Conservation (phyloP, 2,888 invertebrate genomes). For the Thereva unica region DNA sequence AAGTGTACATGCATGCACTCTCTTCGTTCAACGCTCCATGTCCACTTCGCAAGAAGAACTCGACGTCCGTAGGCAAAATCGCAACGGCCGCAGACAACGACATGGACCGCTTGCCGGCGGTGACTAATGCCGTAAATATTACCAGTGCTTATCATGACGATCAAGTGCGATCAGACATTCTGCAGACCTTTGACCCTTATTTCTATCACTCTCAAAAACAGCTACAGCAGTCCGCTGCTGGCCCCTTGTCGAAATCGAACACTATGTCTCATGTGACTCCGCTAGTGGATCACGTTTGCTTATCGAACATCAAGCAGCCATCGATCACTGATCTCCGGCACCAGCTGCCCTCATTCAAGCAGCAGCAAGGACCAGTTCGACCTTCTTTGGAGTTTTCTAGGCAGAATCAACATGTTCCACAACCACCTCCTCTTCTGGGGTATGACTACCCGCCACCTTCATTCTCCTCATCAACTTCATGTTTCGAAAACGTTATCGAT, state of each 20-base stretch:
- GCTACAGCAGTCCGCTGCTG: not conserved
- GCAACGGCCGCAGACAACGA: not conserved
- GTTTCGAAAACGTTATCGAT: constrained; percentile 37
- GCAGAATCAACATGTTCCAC: constrained; percentile 28
- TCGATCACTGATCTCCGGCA: not conserved
- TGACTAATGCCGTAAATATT: constrained; percentile 14
- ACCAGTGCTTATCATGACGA: constrained; percentile 30
- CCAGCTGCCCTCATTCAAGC: constrained; percentile 30
- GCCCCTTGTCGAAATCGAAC: not conserved
- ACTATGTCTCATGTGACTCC: not conserved
- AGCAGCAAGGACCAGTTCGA: constrained; percentile 39
- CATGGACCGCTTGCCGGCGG: not conserved
- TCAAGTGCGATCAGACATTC: constrained; percentile 37
- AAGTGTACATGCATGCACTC: constrained; percentile 3
- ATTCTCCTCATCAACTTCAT: constrained; percentile 42
- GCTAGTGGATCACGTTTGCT: not conserved
- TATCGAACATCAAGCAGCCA: not conserved
- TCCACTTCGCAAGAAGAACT: constrained; percentile 26
- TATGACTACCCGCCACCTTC: constrained; percentile 17
- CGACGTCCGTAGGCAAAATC: constrained; percentile 24
- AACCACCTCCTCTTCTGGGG: constrained; percentile 40
- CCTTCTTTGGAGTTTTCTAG: constrained; percentile 1
- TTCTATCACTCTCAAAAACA: constrained; percentile 21
- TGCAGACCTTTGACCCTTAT: constrained; percentile 40
- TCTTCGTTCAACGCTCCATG: constrained; percentile 13